Evolutionary conservation across 2,113 vertebrate genomes (phyloP).

Genomic region (Lates calcarifer): DNA sequence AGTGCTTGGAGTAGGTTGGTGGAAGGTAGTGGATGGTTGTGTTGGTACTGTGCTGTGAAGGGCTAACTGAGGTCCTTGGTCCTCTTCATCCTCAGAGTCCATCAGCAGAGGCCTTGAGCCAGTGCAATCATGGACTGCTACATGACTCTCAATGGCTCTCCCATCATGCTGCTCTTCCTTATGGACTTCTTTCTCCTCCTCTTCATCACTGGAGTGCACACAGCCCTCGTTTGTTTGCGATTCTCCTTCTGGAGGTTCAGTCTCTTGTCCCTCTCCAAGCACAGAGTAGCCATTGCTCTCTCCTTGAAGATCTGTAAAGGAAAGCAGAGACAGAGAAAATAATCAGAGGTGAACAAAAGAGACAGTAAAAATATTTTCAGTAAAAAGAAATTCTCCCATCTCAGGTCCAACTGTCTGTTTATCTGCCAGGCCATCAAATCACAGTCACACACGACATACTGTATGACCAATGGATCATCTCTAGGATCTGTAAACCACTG

Average conservation of each 20-base stretch:
- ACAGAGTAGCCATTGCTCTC: conserved; percentile 77
- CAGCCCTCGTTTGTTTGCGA: conserved; percentile 77
- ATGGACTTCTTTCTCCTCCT: conserved; percentile 82
- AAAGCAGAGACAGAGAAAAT: conserved; percentile 51
- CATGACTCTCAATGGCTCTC: conserved; percentile 81
- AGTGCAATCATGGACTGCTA: conserved; percentile 88
- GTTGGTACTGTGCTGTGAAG: conserved; percentile 12
- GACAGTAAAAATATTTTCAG: background rate
- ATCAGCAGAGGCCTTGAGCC: conserved; percentile 93
- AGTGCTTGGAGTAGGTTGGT: conserved; percentile 32
- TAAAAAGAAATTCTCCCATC: background rate
- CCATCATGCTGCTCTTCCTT: conserved; percentile 52
- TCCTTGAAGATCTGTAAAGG: conserved; percentile 72
- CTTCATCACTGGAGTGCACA: conserved; percentile 95
- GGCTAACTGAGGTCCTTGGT: conserved; percentile 48
- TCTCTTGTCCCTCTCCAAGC: conserved; percentile 66
- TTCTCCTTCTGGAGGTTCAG: conserved; percentile 41
- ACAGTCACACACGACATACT: conserved; percentile 3
- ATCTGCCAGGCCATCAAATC: conserved; percentile 30
- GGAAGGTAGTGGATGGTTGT: conserved; percentile 42
- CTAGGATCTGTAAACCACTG: conserved; percentile 32
- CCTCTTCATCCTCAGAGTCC: conserved; percentile 95
- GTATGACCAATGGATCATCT: conserved; percentile 15
- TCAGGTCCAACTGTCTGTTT: conserved; percentile 18
- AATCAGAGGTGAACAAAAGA: conserved; percentile 24